A percentile compares a stretch with the other conserved stretches of the same genome.
These are phyloP conservation scores for Eupeodes latifasciatus DNA, from an alignment of 2,888 invertebrate species.

Conservation along the genomic window DNA sequence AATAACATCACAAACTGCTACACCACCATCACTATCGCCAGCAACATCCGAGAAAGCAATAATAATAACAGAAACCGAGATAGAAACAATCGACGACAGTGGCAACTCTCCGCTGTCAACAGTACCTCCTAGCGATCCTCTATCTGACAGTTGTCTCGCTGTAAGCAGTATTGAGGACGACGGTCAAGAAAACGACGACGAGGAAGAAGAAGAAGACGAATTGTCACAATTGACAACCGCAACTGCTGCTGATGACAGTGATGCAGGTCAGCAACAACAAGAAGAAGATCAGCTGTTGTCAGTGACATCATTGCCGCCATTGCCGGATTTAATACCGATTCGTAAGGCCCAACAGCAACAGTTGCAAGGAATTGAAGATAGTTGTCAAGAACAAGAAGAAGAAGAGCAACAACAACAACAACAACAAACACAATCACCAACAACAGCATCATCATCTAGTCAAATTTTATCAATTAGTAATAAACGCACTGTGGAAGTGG, in stretches of 20 bases:
- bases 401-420: not conserved
- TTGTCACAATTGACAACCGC: slow-evolving; percentile 42
- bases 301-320: slow-evolving; percentile 64
- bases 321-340: slow-evolving; percentile 72
- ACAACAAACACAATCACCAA: slow-evolving; percentile 21
- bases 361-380: slow-evolving; percentile 52
- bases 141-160: slow-evolving; percentile 49
- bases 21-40: slow-evolving; percentile 37
- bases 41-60: slow-evolving; percentile 52
- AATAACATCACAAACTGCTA: slow-evolving; percentile 39
- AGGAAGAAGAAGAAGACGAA: slow-evolving; percentile 13
- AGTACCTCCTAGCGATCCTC: slow-evolving; percentile 69
- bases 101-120: slow-evolving; percentile 30
- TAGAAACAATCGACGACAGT: slow-evolving; percentile 38
- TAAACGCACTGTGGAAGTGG: slow-evolving; percentile 57
- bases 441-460: slow-evolving; percentile 70
- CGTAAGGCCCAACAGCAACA: slow-evolving; percentile 64
- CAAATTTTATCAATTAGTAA: slow-evolving; percentile 74
- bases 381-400: not conserved
- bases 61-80: slow-evolving; percentile 8
- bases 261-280: slow-evolving; percentile 55
- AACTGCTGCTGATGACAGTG: slow-evolving; percentile 31
- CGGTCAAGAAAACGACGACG: slow-evolving; percentile 1
- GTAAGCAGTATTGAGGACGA: slow-evolving; percentile 46
- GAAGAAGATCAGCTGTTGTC: slow-evolving; percentile 21